Evolutionary conservation across 2,797 vertebrate species (phyloP).

Genomic region (Staurois parvus): DNA sequence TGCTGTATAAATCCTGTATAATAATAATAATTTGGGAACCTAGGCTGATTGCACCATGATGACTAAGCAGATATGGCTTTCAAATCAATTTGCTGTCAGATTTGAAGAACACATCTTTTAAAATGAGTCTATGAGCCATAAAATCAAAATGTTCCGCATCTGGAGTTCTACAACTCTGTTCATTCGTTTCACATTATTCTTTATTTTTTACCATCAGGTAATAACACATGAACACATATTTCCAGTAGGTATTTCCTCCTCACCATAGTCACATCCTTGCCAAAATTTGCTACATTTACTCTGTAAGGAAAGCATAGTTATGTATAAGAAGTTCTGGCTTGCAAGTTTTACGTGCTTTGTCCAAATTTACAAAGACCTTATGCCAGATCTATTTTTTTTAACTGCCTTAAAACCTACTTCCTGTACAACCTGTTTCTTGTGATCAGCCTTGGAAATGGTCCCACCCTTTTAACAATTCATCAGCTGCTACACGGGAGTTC

Average conservation of each 20-base stretch:
- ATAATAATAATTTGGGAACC: too few species aligned
- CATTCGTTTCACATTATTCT: neutral
- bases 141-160: too few species aligned
- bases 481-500: conserved; percentile 23
- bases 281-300: conserved; percentile 12
- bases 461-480: conserved; percentile 63
- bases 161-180: neutral
- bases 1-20: too few species aligned
- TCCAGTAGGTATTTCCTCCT: conserved; percentile 12
- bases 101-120: too few species aligned
- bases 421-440: conserved; percentile 68
- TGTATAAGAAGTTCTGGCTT: neutral
- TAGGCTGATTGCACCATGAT: too few species aligned
- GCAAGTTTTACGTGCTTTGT: conserved; percentile 13
- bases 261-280: neutral
- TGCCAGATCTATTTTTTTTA: conserved; percentile 30
- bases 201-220: neutral
- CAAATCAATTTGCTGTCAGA: neutral
- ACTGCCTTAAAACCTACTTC: conserved; percentile 35
- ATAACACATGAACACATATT: neutral
- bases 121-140: too few species aligned
- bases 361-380: neutral
- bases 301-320: neutral
- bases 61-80: too few species aligned
- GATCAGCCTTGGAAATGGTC: conserved; percentile 31